Conservation (phyloP, 2,797 vertebrate species). For the Mastacembelus armatus region DNA sequence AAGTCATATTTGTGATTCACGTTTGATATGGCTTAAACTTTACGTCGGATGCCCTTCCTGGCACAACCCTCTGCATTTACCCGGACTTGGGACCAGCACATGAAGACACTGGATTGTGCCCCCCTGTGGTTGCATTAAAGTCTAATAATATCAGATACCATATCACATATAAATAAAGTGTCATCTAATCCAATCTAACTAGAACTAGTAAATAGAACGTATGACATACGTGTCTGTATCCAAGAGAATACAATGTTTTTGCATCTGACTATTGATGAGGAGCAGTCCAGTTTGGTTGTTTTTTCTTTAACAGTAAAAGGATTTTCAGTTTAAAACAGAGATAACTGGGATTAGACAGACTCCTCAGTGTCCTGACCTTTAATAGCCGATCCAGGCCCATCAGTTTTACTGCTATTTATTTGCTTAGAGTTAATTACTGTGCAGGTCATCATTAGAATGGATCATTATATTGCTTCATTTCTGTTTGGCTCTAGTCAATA, state of each 20-base stretch:
- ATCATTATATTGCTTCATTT: slow-evolving; percentile 59
- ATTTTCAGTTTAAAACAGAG: slow-evolving; percentile 16
- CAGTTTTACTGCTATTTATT: slow-evolving; percentile 49
- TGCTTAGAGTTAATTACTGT: slow-evolving; percentile 61
- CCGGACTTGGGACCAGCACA: too few relatives aligned
- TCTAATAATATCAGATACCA: too few relatives aligned
- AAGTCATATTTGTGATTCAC: too few relatives aligned
- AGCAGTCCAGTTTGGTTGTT: slow-evolving; percentile 9
- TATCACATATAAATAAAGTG: too few relatives aligned
- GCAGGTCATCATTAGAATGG: slow-evolving; percentile 41
- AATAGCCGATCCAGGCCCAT: slow-evolving; percentile 36
- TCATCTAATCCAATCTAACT: too few relatives aligned
- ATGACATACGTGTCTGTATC: too few relatives aligned
- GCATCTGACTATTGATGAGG: slow-evolving; percentile 6
- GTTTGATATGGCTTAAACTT: too few relatives aligned
- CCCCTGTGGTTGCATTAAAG: too few relatives aligned
- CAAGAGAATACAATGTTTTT: not conserved
- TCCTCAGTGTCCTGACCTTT: slow-evolving; percentile 61
- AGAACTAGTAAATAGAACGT: not conserved
- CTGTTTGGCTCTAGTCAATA: slow-evolving; percentile 59
- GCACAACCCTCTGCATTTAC: too few relatives aligned
- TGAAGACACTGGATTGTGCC: too few relatives aligned
- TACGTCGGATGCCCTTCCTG: too few relatives aligned
- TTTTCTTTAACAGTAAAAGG: slow-evolving; percentile 7
- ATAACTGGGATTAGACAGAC: slow-evolving; percentile 34